Conservation (phyloP, 1,140 invertebrate genomes). For the Philopotamus ludificatus region DNA sequence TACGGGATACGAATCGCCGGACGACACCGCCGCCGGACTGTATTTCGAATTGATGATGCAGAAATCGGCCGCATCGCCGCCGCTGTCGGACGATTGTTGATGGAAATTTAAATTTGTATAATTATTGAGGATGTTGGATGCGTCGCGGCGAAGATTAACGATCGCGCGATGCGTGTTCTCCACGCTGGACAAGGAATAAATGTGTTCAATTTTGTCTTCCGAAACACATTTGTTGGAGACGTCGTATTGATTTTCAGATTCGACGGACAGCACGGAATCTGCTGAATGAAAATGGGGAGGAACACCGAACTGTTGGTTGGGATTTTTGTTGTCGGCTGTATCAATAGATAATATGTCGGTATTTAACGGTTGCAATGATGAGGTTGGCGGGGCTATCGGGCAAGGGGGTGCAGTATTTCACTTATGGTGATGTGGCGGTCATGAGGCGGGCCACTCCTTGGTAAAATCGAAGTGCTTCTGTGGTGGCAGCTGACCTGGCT, state of each 20-base stretch:
- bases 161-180: not conserved
- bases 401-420: slow-evolving; percentile 31
- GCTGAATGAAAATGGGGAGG: slow-evolving; percentile 14
- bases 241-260: slow-evolving; percentile 5
- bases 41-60: slow-evolving; percentile 11
- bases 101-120: not conserved
- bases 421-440: slow-evolving; percentile 40
- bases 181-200: not conserved
- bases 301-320: not conserved
- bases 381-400: slow-evolving; percentile 19
- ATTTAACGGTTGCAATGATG: slow-evolving; percentile 22
- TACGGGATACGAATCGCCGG: slow-evolving; percentile 3
- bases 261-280: slow-evolving; percentile 3
- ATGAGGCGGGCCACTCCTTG: slow-evolving; percentile 57
- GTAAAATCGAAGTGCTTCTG: slow-evolving; percentile 56
- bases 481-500: slow-evolving; percentile 45
- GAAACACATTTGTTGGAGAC: not conserved
- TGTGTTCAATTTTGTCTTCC: slow-evolving; percentile 5
- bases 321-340: slow-evolving; percentile 12
- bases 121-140: not conserved
- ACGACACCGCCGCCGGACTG: not conserved
- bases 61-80: not conserved
- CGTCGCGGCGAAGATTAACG: slow-evolving; percentile 8
- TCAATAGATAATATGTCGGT: slow-evolving; percentile 14
- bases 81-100: not conserved